Conservation (phyloP, 35 echinoderm and acorn worm species). For the Apostichopus californicus region DNA sequence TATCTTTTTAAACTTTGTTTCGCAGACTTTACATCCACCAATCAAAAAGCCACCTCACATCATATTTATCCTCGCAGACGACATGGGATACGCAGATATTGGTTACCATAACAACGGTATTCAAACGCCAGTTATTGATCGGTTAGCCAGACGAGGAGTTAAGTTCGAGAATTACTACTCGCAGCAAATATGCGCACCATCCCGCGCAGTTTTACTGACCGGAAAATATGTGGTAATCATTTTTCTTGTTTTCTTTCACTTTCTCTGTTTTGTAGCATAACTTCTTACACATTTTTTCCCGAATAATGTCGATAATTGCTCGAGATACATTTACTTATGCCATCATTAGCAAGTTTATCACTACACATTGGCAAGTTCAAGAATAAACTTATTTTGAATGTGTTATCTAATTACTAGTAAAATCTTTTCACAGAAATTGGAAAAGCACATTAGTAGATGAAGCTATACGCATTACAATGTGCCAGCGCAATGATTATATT, state of each 20-base stretch:
- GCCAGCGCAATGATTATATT: no score
- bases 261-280: background rate
- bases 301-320: no score
- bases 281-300: no score
- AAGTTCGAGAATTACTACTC: constrained; percentile 62
- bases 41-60: constrained; percentile 43
- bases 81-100: constrained; percentile 54
- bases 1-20: no score
- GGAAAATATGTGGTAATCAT: constrained; percentile 60
- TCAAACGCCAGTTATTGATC: constrained; percentile 55
- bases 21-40: background rate
- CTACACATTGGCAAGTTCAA: no score
- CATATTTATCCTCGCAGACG: constrained; percentile 62
- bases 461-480: no score
- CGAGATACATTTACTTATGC: no score
- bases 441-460: no score
- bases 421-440: no score
- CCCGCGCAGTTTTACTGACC: constrained; percentile 46
- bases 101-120: constrained; percentile 61
- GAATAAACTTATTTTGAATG: no score
- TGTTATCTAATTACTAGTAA: no score
- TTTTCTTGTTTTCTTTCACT: background rate
- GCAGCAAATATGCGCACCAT: constrained; percentile 55
- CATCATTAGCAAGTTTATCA: no score
- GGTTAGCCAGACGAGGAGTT: constrained; percentile 35